Percentiles rank a stretch among this genome's conserved stretches.
Conservation (phyloP, 1,140 invertebrate genomes). For the Rhagoletis zephyria region DNA sequence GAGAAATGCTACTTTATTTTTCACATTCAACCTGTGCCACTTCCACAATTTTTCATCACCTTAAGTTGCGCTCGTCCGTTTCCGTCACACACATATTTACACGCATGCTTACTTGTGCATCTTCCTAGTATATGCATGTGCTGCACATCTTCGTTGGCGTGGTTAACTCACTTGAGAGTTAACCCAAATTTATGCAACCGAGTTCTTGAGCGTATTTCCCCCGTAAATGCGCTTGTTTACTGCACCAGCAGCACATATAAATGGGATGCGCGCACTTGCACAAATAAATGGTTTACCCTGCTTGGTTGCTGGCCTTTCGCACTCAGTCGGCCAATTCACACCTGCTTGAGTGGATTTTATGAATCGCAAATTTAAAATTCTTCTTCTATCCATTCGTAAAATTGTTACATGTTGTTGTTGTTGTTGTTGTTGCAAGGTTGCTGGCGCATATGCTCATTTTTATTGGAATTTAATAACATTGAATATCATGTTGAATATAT, state of each 20-base stretch:
- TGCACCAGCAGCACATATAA: background rate
- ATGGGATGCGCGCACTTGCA: too few species aligned
- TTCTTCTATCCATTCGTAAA: background rate
- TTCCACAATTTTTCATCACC: too few species aligned
- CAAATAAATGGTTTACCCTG: background rate
- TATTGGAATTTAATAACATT: constrained; percentile 36
- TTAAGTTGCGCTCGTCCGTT: too few species aligned
- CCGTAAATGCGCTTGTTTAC: background rate
- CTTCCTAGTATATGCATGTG: background rate
- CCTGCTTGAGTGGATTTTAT: constrained; percentile 33
- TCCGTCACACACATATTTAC: background rate
- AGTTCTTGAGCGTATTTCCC: background rate
- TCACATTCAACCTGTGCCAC: too few species aligned
- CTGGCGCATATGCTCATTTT: background rate
- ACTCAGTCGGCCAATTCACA: constrained; percentile 6
- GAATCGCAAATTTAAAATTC: constrained; percentile 29
- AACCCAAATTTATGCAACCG: constrained; percentile 16
- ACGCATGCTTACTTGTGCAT: background rate
- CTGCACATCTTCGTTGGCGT: background rate
- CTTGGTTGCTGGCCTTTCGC: background rate
- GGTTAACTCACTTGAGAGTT: background rate
- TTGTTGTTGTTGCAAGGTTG: background rate
- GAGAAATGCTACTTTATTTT: too few species aligned
- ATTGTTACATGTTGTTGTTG: background rate
- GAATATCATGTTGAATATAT: background rate